These are phyloP conservation scores for Pseudococcus jackbeardsleyi DNA, from an alignment of 2,888 invertebrate species.

Conservation along the genomic window DNA sequence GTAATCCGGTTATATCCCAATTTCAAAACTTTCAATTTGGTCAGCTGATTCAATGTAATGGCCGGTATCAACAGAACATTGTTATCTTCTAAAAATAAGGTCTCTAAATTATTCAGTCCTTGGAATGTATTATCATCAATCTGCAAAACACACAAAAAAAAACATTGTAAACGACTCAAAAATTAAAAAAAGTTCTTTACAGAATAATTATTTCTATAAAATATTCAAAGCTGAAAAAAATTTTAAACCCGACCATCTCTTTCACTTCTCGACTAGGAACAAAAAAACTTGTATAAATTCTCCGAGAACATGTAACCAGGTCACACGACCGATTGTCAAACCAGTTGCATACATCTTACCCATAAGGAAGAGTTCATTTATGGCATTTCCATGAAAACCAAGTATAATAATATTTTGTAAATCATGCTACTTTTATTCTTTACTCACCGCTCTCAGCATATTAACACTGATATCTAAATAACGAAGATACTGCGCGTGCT, in stretches of 20 bases:
- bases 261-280: not conserved
- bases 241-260: not conserved
- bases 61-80: conserved; percentile 89
- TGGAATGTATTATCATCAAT: conserved; percentile 91
- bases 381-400: not conserved
- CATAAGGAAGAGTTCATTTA: conserved; percentile 19
- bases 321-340: conserved; percentile 13
- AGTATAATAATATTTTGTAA: not conserved
- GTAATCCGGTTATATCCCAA: conserved; percentile 90
- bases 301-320: not conserved
- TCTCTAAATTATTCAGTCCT: conserved; percentile 82
- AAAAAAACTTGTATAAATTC: not conserved
- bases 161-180: conserved; percentile 25
- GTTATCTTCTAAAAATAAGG: conserved; percentile 86
- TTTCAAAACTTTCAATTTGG: conserved; percentile 80
- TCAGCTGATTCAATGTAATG: conserved; percentile 84
- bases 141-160: conserved; percentile 71
- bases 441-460: conserved; percentile 82
- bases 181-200: not conserved
- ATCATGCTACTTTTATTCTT: conserved; percentile 69
- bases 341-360: conserved; percentile 1
- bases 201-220: not conserved
- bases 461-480: conserved; percentile 88
- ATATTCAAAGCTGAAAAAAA: not conserved
- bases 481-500: conserved; percentile 79